Percentiles rank a stretch among this genome's conserved stretches.
Conservation (phyloP, 2,797 vertebrate species). For the Anolis apletophallus region DNA sequence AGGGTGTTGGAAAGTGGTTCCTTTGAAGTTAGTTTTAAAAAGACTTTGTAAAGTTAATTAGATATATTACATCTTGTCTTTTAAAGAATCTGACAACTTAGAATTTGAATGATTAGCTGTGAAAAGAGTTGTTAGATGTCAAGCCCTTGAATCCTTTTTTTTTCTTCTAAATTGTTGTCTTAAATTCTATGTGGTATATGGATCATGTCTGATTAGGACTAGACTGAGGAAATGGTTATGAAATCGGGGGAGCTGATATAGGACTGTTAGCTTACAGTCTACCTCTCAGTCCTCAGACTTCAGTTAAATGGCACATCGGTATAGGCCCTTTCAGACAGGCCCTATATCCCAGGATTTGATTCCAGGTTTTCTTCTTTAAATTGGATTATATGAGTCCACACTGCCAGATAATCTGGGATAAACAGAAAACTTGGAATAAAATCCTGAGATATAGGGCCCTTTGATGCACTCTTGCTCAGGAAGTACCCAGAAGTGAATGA, state of each 20-base stretch:
- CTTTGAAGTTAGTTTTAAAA: background rate
- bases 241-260: background rate
- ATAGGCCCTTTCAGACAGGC: too few relatives aligned
- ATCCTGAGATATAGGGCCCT: too few relatives aligned
- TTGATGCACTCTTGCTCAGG: background rate
- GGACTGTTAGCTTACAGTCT: background rate
- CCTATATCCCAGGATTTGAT: too few relatives aligned
- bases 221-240: background rate
- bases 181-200: background rate
- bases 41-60: background rate
- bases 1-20: background rate
- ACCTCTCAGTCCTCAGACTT: background rate
- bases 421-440: too few relatives aligned
- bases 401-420: too few relatives aligned
- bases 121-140: background rate
- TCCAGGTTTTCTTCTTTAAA: too few relatives aligned
- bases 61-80: background rate
- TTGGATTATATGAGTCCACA: too few relatives aligned
- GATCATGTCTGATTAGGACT: background rate
- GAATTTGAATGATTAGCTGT: background rate
- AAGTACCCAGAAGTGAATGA: background rate
- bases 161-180: background rate
- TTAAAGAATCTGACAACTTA: background rate
- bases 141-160: background rate
- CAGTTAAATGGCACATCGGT: background rate